Percentiles rank a stretch among this genome's conserved stretches.
Evolutionary conservation across 2,113 vertebrate genomes (phyloP).

Genomic region (Leptocoma aspasia): DNA sequence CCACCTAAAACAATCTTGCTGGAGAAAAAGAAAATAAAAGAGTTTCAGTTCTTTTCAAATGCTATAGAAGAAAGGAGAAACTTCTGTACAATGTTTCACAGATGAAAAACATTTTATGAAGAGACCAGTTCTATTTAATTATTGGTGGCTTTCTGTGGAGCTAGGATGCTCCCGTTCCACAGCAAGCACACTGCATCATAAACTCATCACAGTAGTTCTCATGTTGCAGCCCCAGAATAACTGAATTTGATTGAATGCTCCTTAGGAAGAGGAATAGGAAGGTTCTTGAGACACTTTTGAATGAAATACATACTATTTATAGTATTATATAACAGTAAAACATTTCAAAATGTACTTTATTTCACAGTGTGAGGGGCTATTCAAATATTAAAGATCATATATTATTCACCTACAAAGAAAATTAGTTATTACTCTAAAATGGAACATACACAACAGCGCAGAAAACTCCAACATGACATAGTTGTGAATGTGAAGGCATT

Average conservation of each 20-base stretch:
- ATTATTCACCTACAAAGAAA: conserved; percentile 7
- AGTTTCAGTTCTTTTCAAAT: background rate
- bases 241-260: background rate
- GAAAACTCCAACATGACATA: background rate
- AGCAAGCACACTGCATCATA: background rate
- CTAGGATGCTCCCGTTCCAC: background rate
- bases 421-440: conserved; percentile 5
- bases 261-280: background rate
- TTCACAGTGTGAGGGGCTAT: background rate
- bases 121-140: background rate
- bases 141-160: background rate
- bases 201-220: background rate
- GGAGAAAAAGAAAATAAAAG: background rate
- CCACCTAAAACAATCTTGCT: background rate
- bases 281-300: background rate
- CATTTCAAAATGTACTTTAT: background rate
- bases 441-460: background rate
- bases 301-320: background rate
- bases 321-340: conserved; percentile 7
- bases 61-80: background rate
- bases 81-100: background rate
- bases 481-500: background rate
- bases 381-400: background rate
- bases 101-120: background rate
- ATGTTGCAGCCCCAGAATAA: background rate